Base-by-base conservation (phyloP, 2,888 invertebrate genomes). In the Lasioglossum morio region DNA sequence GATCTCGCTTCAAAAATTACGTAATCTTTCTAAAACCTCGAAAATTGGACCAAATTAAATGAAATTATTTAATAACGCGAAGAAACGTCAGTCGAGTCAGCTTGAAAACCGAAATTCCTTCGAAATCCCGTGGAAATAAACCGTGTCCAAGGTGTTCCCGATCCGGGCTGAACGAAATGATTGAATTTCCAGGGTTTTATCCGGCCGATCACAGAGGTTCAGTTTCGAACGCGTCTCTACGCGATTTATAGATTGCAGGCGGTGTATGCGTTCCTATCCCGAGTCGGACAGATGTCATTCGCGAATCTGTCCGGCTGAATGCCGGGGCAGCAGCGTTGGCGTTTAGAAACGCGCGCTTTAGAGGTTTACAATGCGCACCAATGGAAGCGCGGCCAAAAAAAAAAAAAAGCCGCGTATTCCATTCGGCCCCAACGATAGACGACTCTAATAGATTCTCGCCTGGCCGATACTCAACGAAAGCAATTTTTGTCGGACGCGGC, bases 361-460 rank as follows among this genome's bases (percentile, higher is more conserved):
- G 82, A 84, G 83, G 88, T 79, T 84, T 77, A 72, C 77, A 78
- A 76, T 77, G 34, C 77, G 27, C 23, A 14, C 16, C 46, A 37
- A 23, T n/a, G 57, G 40, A 43, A 53, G 73, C 57, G 37, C 30
- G 48, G n/a, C 14, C 30, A 40, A 77, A 81, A 40, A 46, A 76
- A 60, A 23, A 34, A 40, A 27, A 73, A 75, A 81, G 77, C 10
- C 69, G 40, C 19, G 40, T 77, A 79, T 82, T 72, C 75, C 66
- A 80, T 77, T 75, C 81, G 43, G 57, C 72, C 75, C 75, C 70
- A 30, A 57, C 79, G 57, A 63, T 69, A 37, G 66, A 75, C 82
- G 72, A 88, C 84, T 89, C 88, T 88, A 87, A 89, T 87, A 88
- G 82, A 81, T 83, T 88, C 81, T 80, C 80, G 73, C 66, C 77